Conservation (phyloP, 92 coral and sea anemone species). For the Pocillopora meandrina region DNA sequence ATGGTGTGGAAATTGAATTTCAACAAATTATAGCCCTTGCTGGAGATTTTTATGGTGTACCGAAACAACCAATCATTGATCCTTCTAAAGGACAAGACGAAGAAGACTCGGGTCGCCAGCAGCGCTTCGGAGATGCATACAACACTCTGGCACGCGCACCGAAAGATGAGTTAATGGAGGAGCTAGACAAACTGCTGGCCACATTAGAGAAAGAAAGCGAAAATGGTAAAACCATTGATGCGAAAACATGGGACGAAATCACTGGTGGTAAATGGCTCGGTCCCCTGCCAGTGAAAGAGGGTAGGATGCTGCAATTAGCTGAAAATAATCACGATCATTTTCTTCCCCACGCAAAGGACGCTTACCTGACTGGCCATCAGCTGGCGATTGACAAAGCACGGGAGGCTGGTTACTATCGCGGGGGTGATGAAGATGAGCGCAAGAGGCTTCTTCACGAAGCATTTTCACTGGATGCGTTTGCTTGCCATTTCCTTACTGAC, state of each 20-base stretch:
- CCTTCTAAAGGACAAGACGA: not conserved
- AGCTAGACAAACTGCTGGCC: conserved; percentile 1
- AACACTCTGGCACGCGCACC: conserved; percentile 9
- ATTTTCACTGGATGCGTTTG: conserved; percentile 4
- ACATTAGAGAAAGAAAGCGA: not conserved
- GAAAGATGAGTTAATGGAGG: not conserved
- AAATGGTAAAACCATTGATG: not conserved
- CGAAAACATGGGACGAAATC: conserved; percentile 8
- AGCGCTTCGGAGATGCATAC: conserved; percentile 22
- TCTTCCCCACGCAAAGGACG: conserved; percentile 45
- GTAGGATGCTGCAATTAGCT: conserved; percentile 47
- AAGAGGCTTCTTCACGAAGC: not conserved
- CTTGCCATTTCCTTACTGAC: conserved; percentile 19
- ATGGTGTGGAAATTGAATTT: conserved; percentile 15
- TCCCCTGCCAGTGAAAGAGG: conserved; percentile 23
- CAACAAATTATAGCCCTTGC: conserved; percentile 33
- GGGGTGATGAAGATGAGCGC: not conserved
- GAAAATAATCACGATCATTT: conserved; percentile 47
- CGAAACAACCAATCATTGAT: conserved; percentile 16
- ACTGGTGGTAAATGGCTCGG: conserved; percentile 47
- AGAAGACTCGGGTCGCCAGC: not conserved
- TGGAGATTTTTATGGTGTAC: conserved; percentile 36
- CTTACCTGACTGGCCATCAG: conserved; percentile 49
- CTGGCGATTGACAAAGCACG: conserved; percentile 34
- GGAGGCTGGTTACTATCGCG: not conserved